Evolutionary conservation across 1,140 invertebrate genomes (phyloP).

Genomic region (Octopus bimaculoides): DNA sequence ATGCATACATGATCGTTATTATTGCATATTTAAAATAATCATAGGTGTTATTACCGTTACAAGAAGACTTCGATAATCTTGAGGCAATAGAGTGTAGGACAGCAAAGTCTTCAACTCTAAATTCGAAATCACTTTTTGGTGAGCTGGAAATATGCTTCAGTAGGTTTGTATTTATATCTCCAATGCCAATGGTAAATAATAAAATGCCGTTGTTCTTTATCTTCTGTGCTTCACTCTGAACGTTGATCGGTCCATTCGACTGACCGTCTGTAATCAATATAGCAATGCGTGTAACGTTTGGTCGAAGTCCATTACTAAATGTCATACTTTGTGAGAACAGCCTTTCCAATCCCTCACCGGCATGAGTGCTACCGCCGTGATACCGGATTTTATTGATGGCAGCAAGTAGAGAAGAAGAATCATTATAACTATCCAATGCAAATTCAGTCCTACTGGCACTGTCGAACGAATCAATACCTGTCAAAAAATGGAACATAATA

Average conservation of each 20-base stretch:
- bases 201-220: conserved; percentile 20
- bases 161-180: conserved; percentile 34
- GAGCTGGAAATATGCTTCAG: conserved; percentile 35
- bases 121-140: conserved; percentile 35
- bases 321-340: conserved; percentile 37
- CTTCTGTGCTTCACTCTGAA: conserved; percentile 16
- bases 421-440: conserved; percentile 15
- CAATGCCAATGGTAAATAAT: conserved; percentile 40
- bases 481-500: too few species aligned
- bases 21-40: too few species aligned
- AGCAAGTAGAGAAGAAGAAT: conserved; percentile 20
- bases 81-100: conserved; percentile 28
- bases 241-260: conserved; percentile 23
- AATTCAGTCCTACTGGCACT: conserved; percentile 12
- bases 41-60: conserved; percentile 35
- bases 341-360: conserved; percentile 36
- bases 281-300: conserved; percentile 32
- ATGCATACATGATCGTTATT: too few species aligned
- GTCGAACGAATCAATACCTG: conserved; percentile 15
- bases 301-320: conserved; percentile 36
- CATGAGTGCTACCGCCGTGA: conserved; percentile 33
- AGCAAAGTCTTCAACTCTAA: conserved; percentile 36
- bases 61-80: conserved; percentile 35
- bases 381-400: conserved; percentile 33
- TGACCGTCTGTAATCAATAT: conserved; percentile 38